Evolutionary conservation across 2,888 invertebrate genomes (phyloP), one percentile per base, ranked within the genome.

Genomic region (Scrobipalpa costella): DNA sequence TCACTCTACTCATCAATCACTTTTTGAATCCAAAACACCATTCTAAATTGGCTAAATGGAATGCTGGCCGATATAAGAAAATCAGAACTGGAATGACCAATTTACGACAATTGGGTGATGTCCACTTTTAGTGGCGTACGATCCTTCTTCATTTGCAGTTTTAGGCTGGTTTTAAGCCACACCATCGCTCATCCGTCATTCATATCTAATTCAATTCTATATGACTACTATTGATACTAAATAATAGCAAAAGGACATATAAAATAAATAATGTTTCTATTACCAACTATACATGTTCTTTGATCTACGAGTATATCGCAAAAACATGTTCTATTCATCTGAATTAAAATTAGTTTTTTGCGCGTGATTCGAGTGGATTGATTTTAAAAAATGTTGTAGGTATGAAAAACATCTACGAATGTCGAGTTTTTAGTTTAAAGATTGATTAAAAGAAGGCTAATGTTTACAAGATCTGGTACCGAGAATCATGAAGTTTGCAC

Each of bases 111-210:
- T 27, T 5, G 27, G 27, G n/a, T 40, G 13, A 13, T 40, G 13
- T 2, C 44, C 44, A 44, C 15, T 44, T 44, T 44, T 8, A 8
- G 19, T 19, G 50, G 19, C 19, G 19, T 15, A 19, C 7, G 5
- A 50, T 50, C 50, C 50, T 50, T 50, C 50, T 21, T 50, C 19
- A 50, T 50, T 50, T 50, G 50, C 50, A 21, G 21, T 50, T 50
- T 44, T 44, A 9, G 44, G 44, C n/a, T 15, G n/a, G n/a, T n/a
- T n/a, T n/a, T n/a, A n/a, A n/a, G n/a, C n/a, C n/a, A 44, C 44
- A 27, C 27, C 2, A 27, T 15, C n/a, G 44, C 44, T 7, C 44
- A 44, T 44, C 44, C 44, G n/a, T 44, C 6, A n/a, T 6, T 44
- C n/a, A 2, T 1, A 44, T 15, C 40, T 1, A 40, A 40, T 40